Conservation (phyloP, 1,140 invertebrate species). For the Drosophila quadrilineata region DNA sequence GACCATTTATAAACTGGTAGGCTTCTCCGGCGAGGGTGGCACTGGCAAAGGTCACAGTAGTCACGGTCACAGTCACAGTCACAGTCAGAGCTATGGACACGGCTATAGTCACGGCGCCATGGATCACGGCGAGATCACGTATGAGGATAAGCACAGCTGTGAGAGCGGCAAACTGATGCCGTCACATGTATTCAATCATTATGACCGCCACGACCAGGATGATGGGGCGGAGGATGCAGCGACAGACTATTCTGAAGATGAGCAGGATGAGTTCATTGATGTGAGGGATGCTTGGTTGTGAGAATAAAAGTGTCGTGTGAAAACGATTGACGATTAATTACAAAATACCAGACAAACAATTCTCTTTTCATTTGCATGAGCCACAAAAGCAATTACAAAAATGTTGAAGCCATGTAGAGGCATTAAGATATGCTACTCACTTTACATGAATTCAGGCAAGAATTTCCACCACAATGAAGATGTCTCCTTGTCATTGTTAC, state of each 20-base stretch:
- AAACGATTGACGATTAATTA: conserved; percentile 66
- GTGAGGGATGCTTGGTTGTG: conserved; percentile 70
- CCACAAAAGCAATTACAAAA: conserved; percentile 58
- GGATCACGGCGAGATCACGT: conserved; percentile 66
- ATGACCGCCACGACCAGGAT: conserved; percentile 60
- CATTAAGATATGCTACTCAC: conserved; percentile 7
- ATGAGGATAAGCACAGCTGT: conserved; percentile 68
- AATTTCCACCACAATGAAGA: conserved; percentile 45
- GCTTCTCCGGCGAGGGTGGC: conserved; percentile 41
- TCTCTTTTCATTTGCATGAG: conserved; percentile 43
- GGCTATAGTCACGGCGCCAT: conserved; percentile 17
- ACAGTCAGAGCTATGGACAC: conserved; percentile 2
- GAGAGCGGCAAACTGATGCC: conserved; percentile 65
- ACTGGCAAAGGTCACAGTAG: conserved; percentile 18
- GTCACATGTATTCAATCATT: conserved; percentile 70
- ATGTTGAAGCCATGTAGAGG: conserved; percentile 52
- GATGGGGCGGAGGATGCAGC: conserved; percentile 33
- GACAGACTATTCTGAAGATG: conserved; percentile 59
- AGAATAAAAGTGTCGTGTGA: conserved; percentile 63
- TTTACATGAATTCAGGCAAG: conserved; percentile 1
- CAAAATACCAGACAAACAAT: conserved; percentile 58
- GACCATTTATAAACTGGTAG: conserved; percentile 65
- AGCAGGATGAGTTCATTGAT: conserved; percentile 73
- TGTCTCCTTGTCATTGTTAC: conserved; percentile 20
- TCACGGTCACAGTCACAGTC: conserved; percentile 4